Evolutionary conservation across 2,797 vertebrate genomes (phyloP), one percentile per base, ranked within the genome.

Genomic region (Esox masquinongy): DNA sequence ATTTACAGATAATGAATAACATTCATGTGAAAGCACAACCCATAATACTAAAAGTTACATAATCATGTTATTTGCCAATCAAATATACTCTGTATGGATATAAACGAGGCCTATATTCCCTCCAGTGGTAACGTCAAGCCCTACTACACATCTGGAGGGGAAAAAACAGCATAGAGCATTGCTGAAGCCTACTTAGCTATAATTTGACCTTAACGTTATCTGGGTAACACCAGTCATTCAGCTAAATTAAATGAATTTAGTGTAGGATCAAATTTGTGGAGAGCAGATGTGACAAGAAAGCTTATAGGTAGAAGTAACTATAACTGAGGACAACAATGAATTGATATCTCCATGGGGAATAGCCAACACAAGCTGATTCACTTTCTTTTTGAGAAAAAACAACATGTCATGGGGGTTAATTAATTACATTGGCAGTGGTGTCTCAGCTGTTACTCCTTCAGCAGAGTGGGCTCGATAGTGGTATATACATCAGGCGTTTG

Each of bases 391-490:
- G 64, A 31, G 71, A 47, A 68, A 49, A n/a, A 50, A 39, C 63
- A 34, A 8, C 49, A 17, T 24, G 36, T 68, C 79, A 43, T 83
- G 84, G 66, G 53, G 75, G 77, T 72, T 83, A 80, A 86, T 87
- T 82, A 86, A 93, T 90, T 83, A 80, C 70, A 75, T 91, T 88
- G 87, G 80, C 66, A 77, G 36, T 12, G 81, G 76, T 31, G 43
- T 66, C 70, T 80, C 80, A 79, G 91, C 86, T 80, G 77, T 84
- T 83, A 73, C 19, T 71, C 68, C 72, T 9, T 63, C 69, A 68
- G 79, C 19, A 15, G 70, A 77, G 63, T 70, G n/a, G 78, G 74
- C 31, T 69, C 29, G 79, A 83, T 63, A 19, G 9, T 61, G 56
- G 2, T 43, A 80, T 19, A n/a, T 76, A 91, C 89, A 87, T 89